Percentiles rank a stretch among this genome's conserved stretches.
Conservation (phyloP, 2,797 vertebrate species). For the Selene dorsalis region DNA sequence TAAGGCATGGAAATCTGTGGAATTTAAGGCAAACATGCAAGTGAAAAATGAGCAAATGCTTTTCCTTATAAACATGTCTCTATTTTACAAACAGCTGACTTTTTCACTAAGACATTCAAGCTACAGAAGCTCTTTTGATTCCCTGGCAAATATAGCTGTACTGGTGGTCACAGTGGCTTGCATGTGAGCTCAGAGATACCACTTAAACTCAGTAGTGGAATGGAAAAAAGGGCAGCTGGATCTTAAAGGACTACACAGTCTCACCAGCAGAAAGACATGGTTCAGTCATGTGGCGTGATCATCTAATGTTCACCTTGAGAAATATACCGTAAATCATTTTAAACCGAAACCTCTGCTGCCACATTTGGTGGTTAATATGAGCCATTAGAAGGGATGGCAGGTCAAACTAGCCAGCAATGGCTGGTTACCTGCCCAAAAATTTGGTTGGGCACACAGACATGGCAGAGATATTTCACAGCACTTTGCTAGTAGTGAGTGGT, state of each 20-base stretch:
- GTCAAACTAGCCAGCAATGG: conserved; percentile 16
- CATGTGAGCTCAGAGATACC: conserved; percentile 55
- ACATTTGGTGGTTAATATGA: background rate
- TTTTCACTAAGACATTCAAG: conserved; percentile 46
- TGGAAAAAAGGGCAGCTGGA: conserved; percentile 30
- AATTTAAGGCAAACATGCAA: conserved; percentile 50
- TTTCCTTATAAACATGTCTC: conserved; percentile 29
- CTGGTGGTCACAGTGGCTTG: conserved; percentile 62
- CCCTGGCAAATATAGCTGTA: conserved; percentile 68
- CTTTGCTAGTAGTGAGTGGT: background rate
- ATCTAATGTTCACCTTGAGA: conserved; percentile 29
- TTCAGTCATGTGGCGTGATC: conserved; percentile 26
- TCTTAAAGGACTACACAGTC: conserved; percentile 23
- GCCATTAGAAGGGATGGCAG: background rate
- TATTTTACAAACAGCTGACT: conserved; percentile 44
- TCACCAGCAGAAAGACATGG: conserved; percentile 6
- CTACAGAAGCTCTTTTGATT: conserved; percentile 71
- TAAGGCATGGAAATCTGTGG: conserved; percentile 82
- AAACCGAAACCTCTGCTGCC: background rate
- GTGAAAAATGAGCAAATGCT: conserved; percentile 39
- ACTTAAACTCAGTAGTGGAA: conserved; percentile 57
- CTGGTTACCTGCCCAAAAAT: conserved; percentile 18
- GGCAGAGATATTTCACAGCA: conserved; percentile 19
- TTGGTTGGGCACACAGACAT: conserved; percentile 10
- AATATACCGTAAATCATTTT: background rate